Base-by-base conservation (phyloP, 2,113 vertebrate genomes). In the Chinchilla lanigera region DNA sequence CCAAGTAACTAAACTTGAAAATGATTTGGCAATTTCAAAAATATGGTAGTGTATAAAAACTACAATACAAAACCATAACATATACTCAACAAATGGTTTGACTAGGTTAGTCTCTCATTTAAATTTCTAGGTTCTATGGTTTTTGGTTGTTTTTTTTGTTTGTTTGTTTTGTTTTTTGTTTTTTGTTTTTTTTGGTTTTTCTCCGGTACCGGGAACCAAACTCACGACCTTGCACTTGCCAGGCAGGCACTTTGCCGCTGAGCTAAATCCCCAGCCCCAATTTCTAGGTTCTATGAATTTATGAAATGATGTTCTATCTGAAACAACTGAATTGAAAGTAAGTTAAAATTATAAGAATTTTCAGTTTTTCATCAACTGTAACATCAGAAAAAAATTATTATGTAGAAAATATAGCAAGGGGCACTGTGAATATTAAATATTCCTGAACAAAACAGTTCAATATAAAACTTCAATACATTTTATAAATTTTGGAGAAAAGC, bases 1-100 rank as follows among this genome's bases (percentile, higher is more conserved):
- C 10, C 56, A 80, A 89, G 80, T 20, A 80, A 82, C 47, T 82
- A 82, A 80, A 33, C 65, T 26, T 77, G 60, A 94, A 93, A 93
- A 71, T 22, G 26, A 90, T 41, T 61, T 82, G 26, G 14, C 54
- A 88, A 83, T 82, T 86, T 24, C 30, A 90, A 90, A 96, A 82
- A n/a, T 8, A 22, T 26, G 81, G 3, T 7, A 41, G 4, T 85
- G 73, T 91, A 54, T 78, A 82, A 33, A 44, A 78, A 78, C 16
- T 17, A 30, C 41, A 17, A 33, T 33, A 50, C 0, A 78, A 33
- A 78, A 75, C 41, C 4, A 6, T 26, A 73, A 41, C 35, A 38
- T 38, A 38, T 47, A 19, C 14, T 78, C 33, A 47, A 77, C 44
- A 50, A 78, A 78, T 61, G 56, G 2, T 84, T 90, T 92, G 38